Evolutionary conservation across 2,888 invertebrate species (phyloP).

Genomic region (Elmis aenea): DNA sequence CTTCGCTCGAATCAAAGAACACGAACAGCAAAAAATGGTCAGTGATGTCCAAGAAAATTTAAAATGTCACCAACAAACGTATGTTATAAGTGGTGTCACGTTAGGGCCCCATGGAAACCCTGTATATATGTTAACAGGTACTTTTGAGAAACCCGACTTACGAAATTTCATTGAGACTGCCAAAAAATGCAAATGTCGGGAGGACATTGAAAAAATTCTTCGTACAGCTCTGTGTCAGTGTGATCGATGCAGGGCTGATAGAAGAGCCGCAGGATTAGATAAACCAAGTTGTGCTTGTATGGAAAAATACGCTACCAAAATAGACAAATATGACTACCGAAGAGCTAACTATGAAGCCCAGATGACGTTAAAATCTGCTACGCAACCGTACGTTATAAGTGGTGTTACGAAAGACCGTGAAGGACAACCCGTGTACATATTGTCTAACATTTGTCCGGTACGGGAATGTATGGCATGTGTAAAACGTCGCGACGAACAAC

Average conservation of each 20-base stretch:
- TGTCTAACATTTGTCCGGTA: constrained; percentile 17
- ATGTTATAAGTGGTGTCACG: too few relatives aligned
- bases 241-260: constrained; percentile 23
- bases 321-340: constrained; percentile 22
- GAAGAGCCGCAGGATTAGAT: constrained; percentile 17
- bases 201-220: constrained; percentile 23
- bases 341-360: constrained; percentile 16
- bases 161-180: too few relatives aligned
- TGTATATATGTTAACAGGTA: too few relatives aligned
- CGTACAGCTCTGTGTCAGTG: constrained; percentile 26
- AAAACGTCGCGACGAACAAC: constrained; percentile 14
- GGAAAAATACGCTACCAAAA: constrained; percentile 23
- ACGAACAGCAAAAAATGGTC: too few relatives aligned
- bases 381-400: constrained; percentile 19
- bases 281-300: constrained; percentile 30
- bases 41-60: too few relatives aligned
- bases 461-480: constrained; percentile 5
- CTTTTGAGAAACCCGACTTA: too few relatives aligned
- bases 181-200: constrained; percentile 25
- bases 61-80: too few relatives aligned
- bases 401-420: constrained; percentile 27
- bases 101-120: too few relatives aligned
- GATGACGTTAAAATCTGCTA: constrained; percentile 16
- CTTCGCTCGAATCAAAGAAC: too few relatives aligned
- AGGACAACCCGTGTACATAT: constrained; percentile 30